Base-by-base conservation (phyloP, 1,140 invertebrate species). In the Pogonomyrmex californicus region DNA sequence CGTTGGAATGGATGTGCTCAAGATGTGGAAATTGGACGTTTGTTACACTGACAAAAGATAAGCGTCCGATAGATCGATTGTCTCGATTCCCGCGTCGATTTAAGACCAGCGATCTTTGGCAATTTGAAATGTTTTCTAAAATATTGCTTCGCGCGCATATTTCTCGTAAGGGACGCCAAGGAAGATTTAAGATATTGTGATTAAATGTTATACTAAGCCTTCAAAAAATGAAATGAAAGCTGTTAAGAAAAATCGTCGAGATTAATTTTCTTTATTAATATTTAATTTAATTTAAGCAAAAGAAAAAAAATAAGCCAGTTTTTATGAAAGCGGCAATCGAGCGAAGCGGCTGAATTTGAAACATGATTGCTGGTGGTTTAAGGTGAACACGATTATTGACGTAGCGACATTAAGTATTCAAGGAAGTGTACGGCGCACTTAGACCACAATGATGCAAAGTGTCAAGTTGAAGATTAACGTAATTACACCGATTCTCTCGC, bases 1-100 rank as follows among this genome's bases (percentile, higher is more conserved):
- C 41, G 54, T 14, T 51, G n/a, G 14, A 83, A 73, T 73, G 54
- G 54, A 83, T 83, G 68, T 73, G 54, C 54, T 73, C 79, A 75
- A 73, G 68, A 83, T 12, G 41, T 60, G 44, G 68, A 83, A 73
- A 73, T 60, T 83, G 68, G 4, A 17, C 54, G 68, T 83, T 60
- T 73, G 68, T 75, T 41, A 83, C 54, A n/a, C 41, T 17, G 68
- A 36, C 41, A 7, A 12, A 49, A 75, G 54, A 49, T 83, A 75
- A 83, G 33, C 68, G 54, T 75, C 68, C 79, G 33, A 73, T 75
- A 60, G 44, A 60, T 83, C 14, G 54, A 83, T 60, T 17, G 30
- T 49, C 30, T 23, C 56, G 54, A 83, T 73, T 58, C 62, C 23
- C n/a, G 10, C 12, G 36, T n/a, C 77, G 36, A 41, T 65, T 38